These are phyloP conservation scores for Genyomyrus donnyi DNA, from an alignment of 2,113 vertebrate genomes.

Conservation along the genomic window DNA sequence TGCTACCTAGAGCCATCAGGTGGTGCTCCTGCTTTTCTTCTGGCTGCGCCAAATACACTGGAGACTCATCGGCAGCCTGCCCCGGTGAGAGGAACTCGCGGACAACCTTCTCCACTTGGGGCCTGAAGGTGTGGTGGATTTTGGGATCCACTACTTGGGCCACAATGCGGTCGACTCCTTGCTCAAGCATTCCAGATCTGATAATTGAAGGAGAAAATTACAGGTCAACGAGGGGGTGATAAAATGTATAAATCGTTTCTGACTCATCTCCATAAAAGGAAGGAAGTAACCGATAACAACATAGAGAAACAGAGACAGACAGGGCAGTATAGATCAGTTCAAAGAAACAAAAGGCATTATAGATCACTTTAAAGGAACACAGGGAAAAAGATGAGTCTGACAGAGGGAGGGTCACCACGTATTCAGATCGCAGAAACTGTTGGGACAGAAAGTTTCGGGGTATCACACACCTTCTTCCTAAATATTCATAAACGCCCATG, in stretches of 20 bases:
- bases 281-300: neutral
- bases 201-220: constrained; percentile 26
- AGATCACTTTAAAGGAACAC: neutral
- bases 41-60: constrained; percentile 35
- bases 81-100: constrained; percentile 86
- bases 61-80: constrained; percentile 66
- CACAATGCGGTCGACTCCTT: constrained; percentile 95
- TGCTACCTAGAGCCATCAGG: constrained; percentile 62
- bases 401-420: neutral
- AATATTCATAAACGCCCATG: neutral
- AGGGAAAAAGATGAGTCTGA: neutral
- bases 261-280: neutral
- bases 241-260: neutral
- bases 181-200: constrained; percentile 97
- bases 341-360: neutral
- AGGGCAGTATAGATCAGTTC: neutral
- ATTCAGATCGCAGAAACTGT: neutral
- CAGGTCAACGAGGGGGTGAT: neutral
- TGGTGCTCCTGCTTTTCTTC: constrained; percentile 68
- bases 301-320: neutral
- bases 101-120: constrained; percentile 93
- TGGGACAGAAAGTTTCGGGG: neutral
- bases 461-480: neutral
- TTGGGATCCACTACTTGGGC: constrained; percentile 98
- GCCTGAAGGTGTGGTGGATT: constrained; percentile 92